Evolutionary conservation across 2,888 invertebrate species (phyloP).

Genomic region (Acanthosepion esculentum): DNA sequence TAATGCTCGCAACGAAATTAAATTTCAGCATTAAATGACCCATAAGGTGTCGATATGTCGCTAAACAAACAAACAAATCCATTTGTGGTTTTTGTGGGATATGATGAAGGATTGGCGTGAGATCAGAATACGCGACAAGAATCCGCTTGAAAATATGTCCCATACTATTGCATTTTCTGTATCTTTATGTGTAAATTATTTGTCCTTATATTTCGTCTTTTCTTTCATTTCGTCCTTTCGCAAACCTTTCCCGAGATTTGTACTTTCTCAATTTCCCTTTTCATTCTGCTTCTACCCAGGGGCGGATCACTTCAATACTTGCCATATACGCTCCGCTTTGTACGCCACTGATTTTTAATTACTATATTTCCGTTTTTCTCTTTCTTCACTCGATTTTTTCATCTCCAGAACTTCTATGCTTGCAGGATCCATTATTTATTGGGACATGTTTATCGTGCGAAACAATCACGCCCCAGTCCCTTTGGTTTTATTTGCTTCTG

Average conservation of each 20-base stretch:
- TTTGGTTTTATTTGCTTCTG: neutral
- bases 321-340: neutral
- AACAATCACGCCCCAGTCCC: neutral
- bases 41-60: too few species aligned
- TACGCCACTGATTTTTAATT: neutral
- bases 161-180: too few species aligned
- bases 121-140: too few species aligned
- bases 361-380: neutral
- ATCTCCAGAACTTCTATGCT: neutral
- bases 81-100: too few species aligned
- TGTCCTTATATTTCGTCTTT: too few species aligned
- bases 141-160: too few species aligned
- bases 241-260: neutral
- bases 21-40: too few species aligned
- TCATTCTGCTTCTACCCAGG: neutral
- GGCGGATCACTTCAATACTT: neutral
- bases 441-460: neutral
- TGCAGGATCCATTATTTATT: neutral
- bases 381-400: neutral
- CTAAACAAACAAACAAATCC: too few species aligned
- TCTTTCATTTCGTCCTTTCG: too few species aligned
- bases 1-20: too few species aligned
- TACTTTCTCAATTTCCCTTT: neutral
- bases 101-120: too few species aligned
- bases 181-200: too few species aligned